These are phyloP conservation scores for Acanthurus leucopareius DNA, from an alignment of 2,797 vertebrate genomes.

Conservation along the genomic window DNA sequence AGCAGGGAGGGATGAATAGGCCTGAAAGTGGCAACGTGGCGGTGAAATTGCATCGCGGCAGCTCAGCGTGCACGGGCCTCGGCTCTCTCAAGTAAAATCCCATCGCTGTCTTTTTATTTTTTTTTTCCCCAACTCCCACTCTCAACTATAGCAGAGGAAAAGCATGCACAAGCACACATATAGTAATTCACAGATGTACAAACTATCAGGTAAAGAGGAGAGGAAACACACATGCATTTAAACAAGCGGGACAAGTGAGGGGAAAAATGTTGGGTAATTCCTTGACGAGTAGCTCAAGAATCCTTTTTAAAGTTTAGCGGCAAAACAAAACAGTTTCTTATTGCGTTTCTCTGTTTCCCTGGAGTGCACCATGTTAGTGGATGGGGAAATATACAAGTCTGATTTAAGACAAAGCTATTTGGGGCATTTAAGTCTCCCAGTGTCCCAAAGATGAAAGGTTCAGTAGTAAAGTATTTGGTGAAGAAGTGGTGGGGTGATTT, in stretches of 20 bases:
- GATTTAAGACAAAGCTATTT: conserved; percentile 72
- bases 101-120: conserved; percentile 62
- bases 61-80: conserved; percentile 57
- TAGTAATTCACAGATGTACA: conserved; percentile 55
- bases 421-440: conserved; percentile 59
- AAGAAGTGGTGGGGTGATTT: conserved; percentile 47
- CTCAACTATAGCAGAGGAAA: conserved; percentile 42
- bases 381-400: conserved; percentile 65
- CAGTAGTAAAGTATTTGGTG: conserved; percentile 41
- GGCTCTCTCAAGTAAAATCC: conserved; percentile 62
- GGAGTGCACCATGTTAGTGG: conserved; percentile 33
- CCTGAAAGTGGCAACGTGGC: conserved; percentile 67
- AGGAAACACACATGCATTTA: conserved; percentile 32
- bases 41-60: conserved; percentile 75
- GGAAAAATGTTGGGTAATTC: conserved; percentile 64
- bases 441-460: conserved; percentile 52
- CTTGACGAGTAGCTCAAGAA: conserved; percentile 55
- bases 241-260: conserved; percentile 48
- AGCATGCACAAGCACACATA: conserved; percentile 13
- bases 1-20: conserved; percentile 81
- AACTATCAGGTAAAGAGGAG: conserved; percentile 37
- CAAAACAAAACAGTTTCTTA: conserved; percentile 63
- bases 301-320: conserved; percentile 63
- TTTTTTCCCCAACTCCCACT: conserved; percentile 35
- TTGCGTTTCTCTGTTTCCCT: conserved; percentile 44